Conservation (phyloP, 2,888 invertebrate genomes). For the Germaria angustata region DNA sequence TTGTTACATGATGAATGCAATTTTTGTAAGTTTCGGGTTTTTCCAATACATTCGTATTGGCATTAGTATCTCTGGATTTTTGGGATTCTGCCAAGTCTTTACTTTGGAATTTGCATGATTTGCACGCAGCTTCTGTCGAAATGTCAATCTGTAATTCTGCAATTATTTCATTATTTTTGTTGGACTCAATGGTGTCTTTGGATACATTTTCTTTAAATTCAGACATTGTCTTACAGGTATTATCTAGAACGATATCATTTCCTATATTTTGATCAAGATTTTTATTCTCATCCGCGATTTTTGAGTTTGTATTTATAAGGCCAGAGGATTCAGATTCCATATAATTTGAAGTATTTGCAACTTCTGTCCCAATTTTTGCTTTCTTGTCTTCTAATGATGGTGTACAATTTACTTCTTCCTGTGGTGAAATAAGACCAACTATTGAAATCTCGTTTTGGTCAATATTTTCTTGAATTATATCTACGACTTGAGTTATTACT, state of each 20-base stretch:
- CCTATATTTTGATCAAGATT: not conserved
- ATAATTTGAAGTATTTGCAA: no score
- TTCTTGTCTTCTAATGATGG: not conserved
- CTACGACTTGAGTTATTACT: not conserved
- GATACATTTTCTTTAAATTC: not conserved
- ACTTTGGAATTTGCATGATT: not conserved
- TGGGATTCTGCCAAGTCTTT: not conserved
- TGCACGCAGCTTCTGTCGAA: not conserved
- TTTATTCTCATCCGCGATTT: not conserved
- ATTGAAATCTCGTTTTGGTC: not conserved
- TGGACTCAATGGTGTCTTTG: not conserved
- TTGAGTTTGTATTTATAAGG: not conserved
- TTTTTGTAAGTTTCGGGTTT: not conserved
- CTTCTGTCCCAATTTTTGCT: not conserved
- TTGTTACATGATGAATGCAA: not conserved
- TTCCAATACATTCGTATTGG: not conserved
- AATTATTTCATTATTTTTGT: not conserved
- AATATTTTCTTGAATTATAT: not conserved
- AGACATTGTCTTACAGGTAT: not conserved
- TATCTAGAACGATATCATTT: not conserved
- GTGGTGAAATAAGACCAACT: not conserved
- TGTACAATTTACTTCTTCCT: not conserved
- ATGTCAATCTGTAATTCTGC: not conserved
- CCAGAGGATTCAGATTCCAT: no score
- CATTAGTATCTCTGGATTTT: not conserved